phyloP scores from a whole-genome alignment of 2,797 vertebrate genomes.

The Myoxocephalus aenaeus region DNA sequence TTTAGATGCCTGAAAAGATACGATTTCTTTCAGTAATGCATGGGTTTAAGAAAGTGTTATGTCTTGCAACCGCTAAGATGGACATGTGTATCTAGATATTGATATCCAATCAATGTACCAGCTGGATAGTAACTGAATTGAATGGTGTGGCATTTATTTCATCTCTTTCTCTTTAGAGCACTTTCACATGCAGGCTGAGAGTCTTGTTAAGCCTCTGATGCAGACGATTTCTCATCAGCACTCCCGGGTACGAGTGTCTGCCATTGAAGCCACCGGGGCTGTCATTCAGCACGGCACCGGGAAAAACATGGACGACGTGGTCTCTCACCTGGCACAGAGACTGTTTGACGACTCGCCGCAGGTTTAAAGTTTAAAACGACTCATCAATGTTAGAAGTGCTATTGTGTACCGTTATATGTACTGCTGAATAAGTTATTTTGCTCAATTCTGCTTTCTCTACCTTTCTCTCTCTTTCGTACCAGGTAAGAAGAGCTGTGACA shows the following conservation, averaged over 20 bases:
- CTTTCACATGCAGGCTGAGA: conserved; percentile 95
- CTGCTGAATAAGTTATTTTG: background rate
- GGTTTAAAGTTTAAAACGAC: conserved; percentile 75
- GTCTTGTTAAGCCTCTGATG: conserved; percentile 92
- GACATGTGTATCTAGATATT: background rate
- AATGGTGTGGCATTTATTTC: conserved; percentile 13
- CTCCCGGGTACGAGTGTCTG: conserved; percentile 91
- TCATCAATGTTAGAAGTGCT: background rate
- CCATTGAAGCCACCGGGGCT: conserved; percentile 89
- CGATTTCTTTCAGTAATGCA: background rate
- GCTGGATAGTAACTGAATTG: background rate
- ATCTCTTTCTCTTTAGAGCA: conserved; percentile 83
- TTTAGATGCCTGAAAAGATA: background rate
- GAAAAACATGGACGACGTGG: conserved; percentile 91
- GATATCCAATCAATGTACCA: background rate
- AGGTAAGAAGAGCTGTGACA: conserved; percentile 93
- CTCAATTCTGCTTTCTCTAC: background rate
- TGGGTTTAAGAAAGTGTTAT: background rate
- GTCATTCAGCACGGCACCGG: conserved; percentile 90
- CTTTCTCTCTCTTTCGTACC: background rate
- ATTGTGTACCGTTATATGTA: background rate
- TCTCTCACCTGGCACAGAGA: conserved; percentile 94
- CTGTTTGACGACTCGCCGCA: conserved; percentile 94
- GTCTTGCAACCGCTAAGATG: background rate
- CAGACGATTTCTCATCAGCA: conserved; percentile 94